phyloP scores from a whole-genome alignment of 2,113 vertebrate genomes.

The Corythaixoides concolor region DNA sequence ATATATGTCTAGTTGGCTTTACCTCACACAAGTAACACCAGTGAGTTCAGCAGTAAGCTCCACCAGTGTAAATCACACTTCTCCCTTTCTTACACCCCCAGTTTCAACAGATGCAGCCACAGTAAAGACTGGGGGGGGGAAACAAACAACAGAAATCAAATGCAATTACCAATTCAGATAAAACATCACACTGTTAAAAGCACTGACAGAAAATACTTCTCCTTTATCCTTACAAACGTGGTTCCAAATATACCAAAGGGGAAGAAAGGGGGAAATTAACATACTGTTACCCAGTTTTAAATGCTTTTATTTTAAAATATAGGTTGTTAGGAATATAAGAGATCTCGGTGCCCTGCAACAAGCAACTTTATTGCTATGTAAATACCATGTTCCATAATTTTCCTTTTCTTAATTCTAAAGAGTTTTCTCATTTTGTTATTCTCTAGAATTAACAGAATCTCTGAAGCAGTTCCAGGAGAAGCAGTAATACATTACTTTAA shows the following conservation, averaged over 20 bases:
- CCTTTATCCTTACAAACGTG: background rate
- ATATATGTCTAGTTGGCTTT: constrained; percentile 42
- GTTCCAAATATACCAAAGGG: background rate
- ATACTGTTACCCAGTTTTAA: background rate
- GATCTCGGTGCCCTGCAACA: background rate
- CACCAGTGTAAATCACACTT: constrained; percentile 43
- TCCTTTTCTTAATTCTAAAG: background rate
- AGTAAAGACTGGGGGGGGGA: background rate
- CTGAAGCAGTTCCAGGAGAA: background rate
- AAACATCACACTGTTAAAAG: constrained; percentile 14
- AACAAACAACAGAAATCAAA: background rate
- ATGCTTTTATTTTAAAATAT: background rate
- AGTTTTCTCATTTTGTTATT: background rate
- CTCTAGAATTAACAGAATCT: background rate
- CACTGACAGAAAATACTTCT: background rate
- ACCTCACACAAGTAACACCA: constrained; percentile 34
- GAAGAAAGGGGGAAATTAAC: background rate
- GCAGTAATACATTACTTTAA: background rate
- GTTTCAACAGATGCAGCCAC: constrained; percentile 41
- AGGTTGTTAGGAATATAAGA: background rate
- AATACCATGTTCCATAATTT: background rate
- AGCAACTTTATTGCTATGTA: background rate
- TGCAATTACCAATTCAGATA: constrained; percentile 33
- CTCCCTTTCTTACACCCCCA: constrained; percentile 32
- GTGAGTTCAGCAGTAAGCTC: constrained; percentile 30